Percentiles rank a stretch among this genome's conserved stretches.
phyloP scores from a whole-genome alignment of 2,888 invertebrate species.

The Amphipoea lucens region DNA sequence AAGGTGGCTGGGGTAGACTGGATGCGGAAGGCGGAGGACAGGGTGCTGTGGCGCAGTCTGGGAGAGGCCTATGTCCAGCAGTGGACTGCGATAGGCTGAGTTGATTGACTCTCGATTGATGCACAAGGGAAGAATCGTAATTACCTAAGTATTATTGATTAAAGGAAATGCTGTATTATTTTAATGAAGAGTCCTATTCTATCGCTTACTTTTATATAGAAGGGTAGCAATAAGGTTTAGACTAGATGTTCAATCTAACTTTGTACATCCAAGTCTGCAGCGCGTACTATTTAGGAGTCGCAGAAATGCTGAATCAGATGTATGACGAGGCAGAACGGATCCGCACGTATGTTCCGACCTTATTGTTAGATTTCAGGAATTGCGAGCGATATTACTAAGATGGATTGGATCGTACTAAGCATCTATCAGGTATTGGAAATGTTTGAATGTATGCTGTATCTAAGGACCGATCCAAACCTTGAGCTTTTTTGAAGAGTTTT shows the following conservation, averaged over 20 bases:
- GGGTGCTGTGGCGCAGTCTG: too few relatives aligned
- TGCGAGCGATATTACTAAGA: constrained; percentile 27
- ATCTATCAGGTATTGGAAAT: constrained; percentile 26
- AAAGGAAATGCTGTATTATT: constrained; percentile 33
- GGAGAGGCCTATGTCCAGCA: constrained; percentile 6
- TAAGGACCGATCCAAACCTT: neutral
- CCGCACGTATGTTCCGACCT: constrained; percentile 15
- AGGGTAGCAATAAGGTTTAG: constrained; percentile 33
- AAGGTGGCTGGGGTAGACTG: neutral
- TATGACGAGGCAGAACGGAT: constrained; percentile 51
- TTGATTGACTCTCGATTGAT: constrained; percentile 12
- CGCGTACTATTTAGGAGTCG: constrained; percentile 45
- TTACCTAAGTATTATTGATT: constrained; percentile 40
- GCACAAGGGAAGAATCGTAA: constrained; percentile 36
- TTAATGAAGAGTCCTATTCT: constrained; percentile 3
- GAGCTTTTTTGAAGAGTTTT: constrained; percentile 4
- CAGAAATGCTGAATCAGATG: constrained; percentile 42
- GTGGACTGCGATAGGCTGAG: too few relatives aligned
- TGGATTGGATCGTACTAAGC: constrained; percentile 32
- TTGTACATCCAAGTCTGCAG: constrained; percentile 41
- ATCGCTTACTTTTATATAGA: neutral
- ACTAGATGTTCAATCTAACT: constrained; percentile 57
- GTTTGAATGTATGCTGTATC: constrained; percentile 11
- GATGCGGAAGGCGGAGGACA: too few relatives aligned
- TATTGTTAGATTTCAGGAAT: constrained; percentile 31